These are phyloP conservation scores for Drosophila pseudotakahashii DNA, from an alignment of 2,888 invertebrate species.

Conservation along the genomic window DNA sequence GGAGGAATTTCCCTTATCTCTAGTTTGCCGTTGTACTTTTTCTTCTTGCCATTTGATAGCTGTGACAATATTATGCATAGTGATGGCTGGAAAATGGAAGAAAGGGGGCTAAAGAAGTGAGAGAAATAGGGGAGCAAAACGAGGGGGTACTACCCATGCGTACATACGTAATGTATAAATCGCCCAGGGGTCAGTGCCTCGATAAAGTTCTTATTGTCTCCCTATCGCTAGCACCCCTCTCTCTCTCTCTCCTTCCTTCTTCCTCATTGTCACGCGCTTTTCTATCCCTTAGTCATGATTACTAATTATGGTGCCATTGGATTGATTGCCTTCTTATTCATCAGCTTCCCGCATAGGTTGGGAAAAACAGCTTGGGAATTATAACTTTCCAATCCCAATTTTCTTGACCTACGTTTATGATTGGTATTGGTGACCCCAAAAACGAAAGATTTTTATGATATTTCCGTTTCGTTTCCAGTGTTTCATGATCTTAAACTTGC, in stretches of 20 bases:
- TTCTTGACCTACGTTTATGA: background rate
- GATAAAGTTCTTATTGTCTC: constrained; percentile 44
- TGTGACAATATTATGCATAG: constrained; percentile 50
- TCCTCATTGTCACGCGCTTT: constrained; percentile 22
- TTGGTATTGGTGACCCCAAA: too few species aligned
- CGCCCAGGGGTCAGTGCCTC: constrained; percentile 55
- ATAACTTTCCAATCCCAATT: too few species aligned
- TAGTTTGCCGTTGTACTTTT: constrained; percentile 26
- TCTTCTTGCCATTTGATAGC: constrained; percentile 58
- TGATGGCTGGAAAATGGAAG: constrained; percentile 1
- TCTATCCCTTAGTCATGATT: constrained; percentile 28
- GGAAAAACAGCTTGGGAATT: too few species aligned
- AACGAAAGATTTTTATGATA: too few species aligned
- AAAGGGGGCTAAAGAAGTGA: background rate
- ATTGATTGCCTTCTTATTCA: constrained; percentile 16
- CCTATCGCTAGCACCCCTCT: constrained; percentile 21
- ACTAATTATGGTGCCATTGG: constrained; percentile 24
- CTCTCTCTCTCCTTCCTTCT: background rate
- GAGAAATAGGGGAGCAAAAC: background rate
- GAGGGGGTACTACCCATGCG: constrained; percentile 2
- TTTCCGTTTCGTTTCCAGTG: too few species aligned
- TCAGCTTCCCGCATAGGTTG: background rate
- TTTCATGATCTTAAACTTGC: too few species aligned
- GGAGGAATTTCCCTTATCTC: constrained; percentile 26
- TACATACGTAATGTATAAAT: constrained; percentile 31